phyloP scores from a whole-genome alignment of 2,113 vertebrate species.

The Colinus virginianus region DNA sequence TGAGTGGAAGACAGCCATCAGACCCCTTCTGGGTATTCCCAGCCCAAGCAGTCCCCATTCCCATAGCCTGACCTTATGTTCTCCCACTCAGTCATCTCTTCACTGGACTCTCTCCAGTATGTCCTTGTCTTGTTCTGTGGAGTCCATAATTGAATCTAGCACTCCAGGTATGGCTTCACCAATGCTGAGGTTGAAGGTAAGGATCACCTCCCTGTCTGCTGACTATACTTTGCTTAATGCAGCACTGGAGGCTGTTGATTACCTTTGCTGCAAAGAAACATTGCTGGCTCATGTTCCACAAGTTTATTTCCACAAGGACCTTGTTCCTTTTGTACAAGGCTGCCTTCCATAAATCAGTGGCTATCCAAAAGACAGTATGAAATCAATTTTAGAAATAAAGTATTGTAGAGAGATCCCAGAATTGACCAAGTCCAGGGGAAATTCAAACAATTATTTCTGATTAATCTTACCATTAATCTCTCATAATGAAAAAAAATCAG shows the following conservation, averaged over 20 bases:
- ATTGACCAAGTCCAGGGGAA: not conserved
- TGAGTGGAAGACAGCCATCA: not conserved
- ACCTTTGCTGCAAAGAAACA: too few species aligned
- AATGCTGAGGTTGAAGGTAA: not conserved
- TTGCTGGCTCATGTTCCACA: not conserved
- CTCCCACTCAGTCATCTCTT: not conserved
- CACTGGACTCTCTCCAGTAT: not conserved
- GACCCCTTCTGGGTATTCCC: not conserved
- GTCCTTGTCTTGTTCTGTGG: not conserved
- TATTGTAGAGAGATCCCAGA: not conserved
- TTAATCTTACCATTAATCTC: not conserved
- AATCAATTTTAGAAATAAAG: not conserved
- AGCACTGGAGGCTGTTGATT: not conserved
- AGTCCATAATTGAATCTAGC: too few species aligned
- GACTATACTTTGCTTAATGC: not conserved
- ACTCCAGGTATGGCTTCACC: not conserved
- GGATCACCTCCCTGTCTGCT: too few species aligned
- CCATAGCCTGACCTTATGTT: not conserved
- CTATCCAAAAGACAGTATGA: not conserved
- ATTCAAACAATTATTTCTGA: not conserved
- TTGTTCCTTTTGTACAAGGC: not conserved
- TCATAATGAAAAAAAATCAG: not conserved
- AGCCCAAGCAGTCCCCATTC: too few species aligned
- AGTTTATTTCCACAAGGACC: not conserved
- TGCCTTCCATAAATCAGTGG: not conserved